These are phyloP conservation scores for Tipula unca DNA, from an alignment of 2,888 invertebrate genomes.

Conservation along the genomic window DNA sequence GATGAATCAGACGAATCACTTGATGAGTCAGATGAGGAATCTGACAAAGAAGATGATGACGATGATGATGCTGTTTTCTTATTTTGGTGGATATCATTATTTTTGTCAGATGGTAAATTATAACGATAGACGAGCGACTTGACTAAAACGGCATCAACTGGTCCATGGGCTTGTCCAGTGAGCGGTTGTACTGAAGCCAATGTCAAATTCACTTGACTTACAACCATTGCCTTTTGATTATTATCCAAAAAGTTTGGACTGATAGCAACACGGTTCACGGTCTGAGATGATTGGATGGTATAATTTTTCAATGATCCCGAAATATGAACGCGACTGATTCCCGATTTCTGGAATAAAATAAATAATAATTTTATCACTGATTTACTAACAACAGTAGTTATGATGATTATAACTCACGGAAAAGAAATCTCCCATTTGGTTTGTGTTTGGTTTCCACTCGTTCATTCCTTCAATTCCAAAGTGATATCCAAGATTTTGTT, in stretches of 20 bases:
- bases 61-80: slow-evolving; percentile 20
- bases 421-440: slow-evolving; percentile 47
- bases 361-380: too few relatives aligned
- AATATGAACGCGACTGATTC: slow-evolving; percentile 49
- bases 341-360: slow-evolving; percentile 46
- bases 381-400: not conserved
- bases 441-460: slow-evolving; percentile 46
- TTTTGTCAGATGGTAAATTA: slow-evolving; percentile 35
- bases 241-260: slow-evolving; percentile 49
- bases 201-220: slow-evolving; percentile 50
- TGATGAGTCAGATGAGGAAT: slow-evolving; percentile 21
- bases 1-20: not conserved
- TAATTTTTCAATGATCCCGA: slow-evolving; percentile 47
- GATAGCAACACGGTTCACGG: slow-evolving; percentile 51
- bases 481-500: slow-evolving; percentile 54
- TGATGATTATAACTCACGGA: slow-evolving; percentile 34
- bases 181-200: slow-evolving; percentile 33
- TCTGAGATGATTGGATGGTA: slow-evolving; percentile 56
- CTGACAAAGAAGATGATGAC: slow-evolving; percentile 24
- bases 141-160: slow-evolving; percentile 42
- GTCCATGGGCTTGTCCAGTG: slow-evolving; percentile 36
- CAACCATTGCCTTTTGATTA: slow-evolving; percentile 52
- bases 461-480: slow-evolving; percentile 52
- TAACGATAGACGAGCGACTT: slow-evolving; percentile 49
- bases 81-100: slow-evolving; percentile 29